phyloP scores from a whole-genome alignment of 2,113 vertebrate species.

The Dolichotis patagonum region DNA sequence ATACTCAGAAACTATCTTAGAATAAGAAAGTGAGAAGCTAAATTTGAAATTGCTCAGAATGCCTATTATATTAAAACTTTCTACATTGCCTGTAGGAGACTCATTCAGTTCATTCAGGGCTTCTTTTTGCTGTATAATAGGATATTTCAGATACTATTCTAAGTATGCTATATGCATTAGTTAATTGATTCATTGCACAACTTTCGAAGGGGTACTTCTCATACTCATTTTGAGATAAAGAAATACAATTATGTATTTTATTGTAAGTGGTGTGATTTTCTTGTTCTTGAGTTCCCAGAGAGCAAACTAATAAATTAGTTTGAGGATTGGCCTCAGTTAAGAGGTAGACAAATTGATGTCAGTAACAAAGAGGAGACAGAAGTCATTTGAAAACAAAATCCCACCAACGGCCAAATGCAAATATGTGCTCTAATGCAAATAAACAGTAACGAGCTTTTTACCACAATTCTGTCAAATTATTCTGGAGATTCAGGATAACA shows the following conservation, averaged over 20 bases:
- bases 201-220: not conserved
- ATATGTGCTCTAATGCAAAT: not conserved
- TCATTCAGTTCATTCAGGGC: not conserved
- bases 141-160: not conserved
- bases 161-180: not conserved
- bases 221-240: slow-evolving; percentile 14
- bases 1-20: not conserved
- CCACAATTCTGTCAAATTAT: not conserved
- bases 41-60: not conserved
- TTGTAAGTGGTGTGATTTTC: not conserved
- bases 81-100: not conserved
- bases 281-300: not conserved
- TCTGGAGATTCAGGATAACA: not conserved
- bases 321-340: not conserved
- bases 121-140: not conserved
- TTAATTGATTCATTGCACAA: not conserved
- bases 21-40: not conserved
- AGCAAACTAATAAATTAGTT: not conserved
- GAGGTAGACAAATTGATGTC: not conserved
- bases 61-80: not conserved
- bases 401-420: not conserved
- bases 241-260: slow-evolving; percentile 19
- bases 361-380: not conserved
- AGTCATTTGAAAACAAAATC: not conserved
- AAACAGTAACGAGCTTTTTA: not conserved